Evolutionary conservation across 2,113 vertebrate genomes (phyloP).

Genomic region (Protobothrops flavoviridis): DNA sequence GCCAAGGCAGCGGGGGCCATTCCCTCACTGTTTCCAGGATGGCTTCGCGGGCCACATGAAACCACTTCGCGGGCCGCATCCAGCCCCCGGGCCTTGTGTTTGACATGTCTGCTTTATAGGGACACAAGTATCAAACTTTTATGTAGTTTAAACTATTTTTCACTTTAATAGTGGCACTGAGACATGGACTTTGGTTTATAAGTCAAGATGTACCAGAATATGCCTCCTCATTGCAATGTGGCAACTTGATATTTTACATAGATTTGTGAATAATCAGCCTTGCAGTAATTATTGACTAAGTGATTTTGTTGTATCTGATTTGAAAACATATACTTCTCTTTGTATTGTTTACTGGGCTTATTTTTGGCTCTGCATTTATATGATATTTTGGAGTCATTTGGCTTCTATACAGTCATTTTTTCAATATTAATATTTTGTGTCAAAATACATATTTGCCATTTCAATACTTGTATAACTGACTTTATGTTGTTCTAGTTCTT

Average conservation of each 20-base stretch:
- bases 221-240: conserved; percentile 69
- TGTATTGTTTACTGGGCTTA: conserved; percentile 35
- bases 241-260: conserved; percentile 70
- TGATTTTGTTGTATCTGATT: conserved; percentile 47
- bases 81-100: no score
- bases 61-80: no score
- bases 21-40: no score
- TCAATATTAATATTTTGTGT: background rate
- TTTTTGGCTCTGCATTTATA: background rate
- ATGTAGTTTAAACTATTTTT: conserved; percentile 80
- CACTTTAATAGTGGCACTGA: conserved; percentile 74
- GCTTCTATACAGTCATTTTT: background rate
- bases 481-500: background rate
- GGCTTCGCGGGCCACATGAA: no score
- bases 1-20: no score
- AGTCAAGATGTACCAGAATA: conserved; percentile 67
- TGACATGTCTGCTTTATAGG: conserved; percentile 67
- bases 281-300: conserved; percentile 61
- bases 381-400: conserved; percentile 4
- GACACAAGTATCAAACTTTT: conserved; percentile 73
- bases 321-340: conserved; percentile 34
- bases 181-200: conserved; percentile 70
- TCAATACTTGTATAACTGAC: background rate
- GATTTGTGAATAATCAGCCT: conserved; percentile 71
- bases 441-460: background rate